Evolutionary conservation across 2,888 invertebrate genomes (phyloP), one percentile per base, ranked within the genome.

Genomic region (Dynastes hyllus): DNA sequence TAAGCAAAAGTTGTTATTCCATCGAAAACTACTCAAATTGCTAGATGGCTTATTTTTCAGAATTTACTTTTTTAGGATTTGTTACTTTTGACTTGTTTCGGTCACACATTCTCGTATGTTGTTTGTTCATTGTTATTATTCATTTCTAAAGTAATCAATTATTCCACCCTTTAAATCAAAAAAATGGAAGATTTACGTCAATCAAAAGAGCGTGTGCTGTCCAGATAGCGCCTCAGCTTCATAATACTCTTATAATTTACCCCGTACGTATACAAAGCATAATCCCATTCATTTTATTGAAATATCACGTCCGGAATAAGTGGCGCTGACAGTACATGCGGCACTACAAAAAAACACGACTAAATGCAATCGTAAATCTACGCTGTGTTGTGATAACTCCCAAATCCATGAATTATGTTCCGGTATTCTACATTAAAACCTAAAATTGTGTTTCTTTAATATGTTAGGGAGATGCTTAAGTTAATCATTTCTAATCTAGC

Each of bases 391-490:
- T 55, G 71, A 71, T 71, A 58, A 16, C 55, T n/a, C 55, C 58
- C 16, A 37, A 71, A 71, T 71, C 71, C 71, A 16, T 58, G 32
- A 71, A 71, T 71, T 71, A 71, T 40, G 53, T 55, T 53, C 53
- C 8, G 32, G 32, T 37, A 53, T 13, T 53, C 13, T 71, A 71
- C 37, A 13, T 40, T 32, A 71, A 71, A 71, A 55, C 40, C 53
- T 71, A 37, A 40, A 71, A 71, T 71, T 40, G 32, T 58, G 71
- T 58, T 37, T 55, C 22, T 58, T 16, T 58, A 58, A 58, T 4
- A 37, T 11, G 3, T 37, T 55, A 55, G 37, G 58, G 16, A 8
- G 16, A 9, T n/a, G n/a, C 55, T 58, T 16, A 40, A 45, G n/a
- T 67, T 66, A 67, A 67, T 67, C 66, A 67, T 40, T 45, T 67